Evolutionary conservation across 2,797 vertebrate genomes (phyloP).

Genomic region (Hyperoplus lanceolatus): DNA sequence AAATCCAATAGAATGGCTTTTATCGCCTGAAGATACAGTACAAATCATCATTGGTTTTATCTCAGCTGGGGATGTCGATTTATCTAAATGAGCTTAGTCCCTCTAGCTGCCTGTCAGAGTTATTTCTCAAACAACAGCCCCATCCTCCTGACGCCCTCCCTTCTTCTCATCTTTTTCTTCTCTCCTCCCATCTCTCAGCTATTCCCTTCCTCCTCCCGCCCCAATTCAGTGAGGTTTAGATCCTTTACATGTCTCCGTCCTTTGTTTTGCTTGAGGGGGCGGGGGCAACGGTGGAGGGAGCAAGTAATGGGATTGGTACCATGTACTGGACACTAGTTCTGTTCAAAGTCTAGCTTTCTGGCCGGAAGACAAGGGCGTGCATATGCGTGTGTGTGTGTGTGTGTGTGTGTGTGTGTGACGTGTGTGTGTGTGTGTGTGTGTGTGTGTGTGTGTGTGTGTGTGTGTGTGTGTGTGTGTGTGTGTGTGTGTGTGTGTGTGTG

Average conservation of each 20-base stretch:
- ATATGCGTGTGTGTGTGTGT: constrained; percentile 40
- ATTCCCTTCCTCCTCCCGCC: constrained; percentile 82
- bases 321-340: constrained; percentile 93
- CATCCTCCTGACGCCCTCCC: constrained; percentile 69
- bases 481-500: constrained; percentile 44
- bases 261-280: constrained; percentile 76
- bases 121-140: constrained; percentile 70
- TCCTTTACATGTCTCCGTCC: constrained; percentile 72
- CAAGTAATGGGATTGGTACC: constrained; percentile 96
- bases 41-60: constrained; percentile 97
- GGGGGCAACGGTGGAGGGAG: constrained; percentile 73
- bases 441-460: constrained; percentile 51
- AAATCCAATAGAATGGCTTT: constrained; percentile 93
- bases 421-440: constrained; percentile 56
- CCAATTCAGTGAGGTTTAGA: constrained; percentile 70
- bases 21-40: constrained; percentile 95
- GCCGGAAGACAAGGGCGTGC: constrained; percentile 67
- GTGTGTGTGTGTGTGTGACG: constrained; percentile 37
- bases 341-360: constrained; percentile 88
- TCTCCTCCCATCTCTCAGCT: constrained; percentile 69
- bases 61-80: constrained; percentile 95
- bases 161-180: constrained; percentile 71
- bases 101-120: constrained; percentile 91
- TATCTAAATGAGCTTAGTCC: constrained; percentile 94
- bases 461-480: constrained; percentile 38